These are phyloP conservation scores for Tanypteryx hageni DNA, from an alignment of 2,888 invertebrate genomes.

Conservation along the genomic window DNA sequence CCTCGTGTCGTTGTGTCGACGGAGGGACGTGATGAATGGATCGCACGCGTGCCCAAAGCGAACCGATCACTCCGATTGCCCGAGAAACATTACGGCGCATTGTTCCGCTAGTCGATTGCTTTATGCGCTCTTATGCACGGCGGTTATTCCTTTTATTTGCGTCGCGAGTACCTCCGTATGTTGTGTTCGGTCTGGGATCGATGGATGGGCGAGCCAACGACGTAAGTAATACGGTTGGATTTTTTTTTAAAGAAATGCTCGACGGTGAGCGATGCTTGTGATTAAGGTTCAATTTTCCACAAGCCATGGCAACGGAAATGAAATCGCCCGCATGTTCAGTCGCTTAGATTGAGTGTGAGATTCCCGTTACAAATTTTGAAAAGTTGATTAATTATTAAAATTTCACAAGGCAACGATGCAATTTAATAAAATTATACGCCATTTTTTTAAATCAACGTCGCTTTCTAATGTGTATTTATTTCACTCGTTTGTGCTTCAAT, in stretches of 20 bases:
- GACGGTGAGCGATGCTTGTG: background rate
- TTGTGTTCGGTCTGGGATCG: background rate
- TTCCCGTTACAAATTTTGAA: background rate
- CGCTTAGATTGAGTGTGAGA: background rate
- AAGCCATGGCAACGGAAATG: background rate
- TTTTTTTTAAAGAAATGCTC: background rate
- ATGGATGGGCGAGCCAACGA: background rate
- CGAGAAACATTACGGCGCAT: conserved; percentile 28
- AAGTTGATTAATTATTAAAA: no score
- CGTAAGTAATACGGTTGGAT: background rate
- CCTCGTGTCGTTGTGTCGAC: background rate
- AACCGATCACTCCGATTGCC: background rate
- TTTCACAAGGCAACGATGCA: no score
- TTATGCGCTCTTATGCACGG: background rate
- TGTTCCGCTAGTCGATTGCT: background rate
- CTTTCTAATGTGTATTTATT: no score
- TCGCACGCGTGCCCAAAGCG: background rate
- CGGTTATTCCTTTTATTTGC: background rate
- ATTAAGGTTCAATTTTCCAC: background rate
- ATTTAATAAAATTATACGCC: no score
- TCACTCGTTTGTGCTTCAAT: no score
- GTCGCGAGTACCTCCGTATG: background rate
- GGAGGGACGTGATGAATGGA: conserved; percentile 3
- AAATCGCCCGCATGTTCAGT: background rate
- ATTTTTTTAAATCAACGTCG: no score